Evolutionary conservation across 2,888 invertebrate genomes (phyloP).

Genomic region (Polydrusus pterygomalis): DNA sequence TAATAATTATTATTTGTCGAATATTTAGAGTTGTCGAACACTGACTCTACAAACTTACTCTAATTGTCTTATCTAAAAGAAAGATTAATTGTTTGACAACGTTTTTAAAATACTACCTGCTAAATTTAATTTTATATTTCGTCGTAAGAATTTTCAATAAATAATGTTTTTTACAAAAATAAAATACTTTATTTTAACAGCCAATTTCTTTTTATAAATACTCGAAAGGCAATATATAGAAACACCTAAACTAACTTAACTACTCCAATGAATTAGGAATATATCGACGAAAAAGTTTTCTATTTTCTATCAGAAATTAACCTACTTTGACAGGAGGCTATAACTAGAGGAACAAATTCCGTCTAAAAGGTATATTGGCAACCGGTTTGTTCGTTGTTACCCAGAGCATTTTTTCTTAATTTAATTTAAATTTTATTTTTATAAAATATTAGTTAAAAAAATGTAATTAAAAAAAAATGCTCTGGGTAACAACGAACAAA

Average conservation of each 20-base stretch:
- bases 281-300: too few species aligned
- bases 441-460: too few species aligned
- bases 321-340: too few species aligned
- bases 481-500: too few species aligned
- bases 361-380: too few species aligned
- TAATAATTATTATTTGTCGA: slow-evolving; percentile 16
- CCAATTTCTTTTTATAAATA: not conserved
- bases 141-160: not conserved
- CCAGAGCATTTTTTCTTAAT: too few species aligned
- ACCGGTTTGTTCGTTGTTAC: too few species aligned
- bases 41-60: not conserved
- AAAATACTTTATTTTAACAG: slow-evolving; percentile 30
- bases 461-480: too few species aligned
- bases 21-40: not conserved
- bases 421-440: too few species aligned
- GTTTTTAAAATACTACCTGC: not conserved
- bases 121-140: not conserved
- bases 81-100: too few species aligned
- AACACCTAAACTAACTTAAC: not conserved
- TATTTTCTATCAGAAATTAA: too few species aligned
- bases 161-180: slow-evolving; percentile 24
- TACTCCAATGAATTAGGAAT: not conserved
- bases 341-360: too few species aligned
- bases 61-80: slow-evolving; percentile 5
- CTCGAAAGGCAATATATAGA: slow-evolving; percentile 21